Evolutionary conservation across 2,113 vertebrate species (phyloP).

Genomic region (Nipponia nippon): DNA sequence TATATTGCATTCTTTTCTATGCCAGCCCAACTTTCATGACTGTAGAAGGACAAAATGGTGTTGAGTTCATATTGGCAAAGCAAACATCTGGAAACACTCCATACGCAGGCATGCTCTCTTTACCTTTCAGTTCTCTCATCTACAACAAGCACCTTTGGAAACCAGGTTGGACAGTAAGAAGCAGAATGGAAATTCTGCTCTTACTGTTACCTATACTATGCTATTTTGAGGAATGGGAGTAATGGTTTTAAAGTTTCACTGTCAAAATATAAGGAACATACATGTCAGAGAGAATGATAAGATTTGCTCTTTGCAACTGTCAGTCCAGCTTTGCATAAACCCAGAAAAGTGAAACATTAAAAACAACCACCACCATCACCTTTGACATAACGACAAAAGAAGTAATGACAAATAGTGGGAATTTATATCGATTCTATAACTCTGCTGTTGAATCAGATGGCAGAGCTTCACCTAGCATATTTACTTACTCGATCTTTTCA

Average conservation of each 20-base stretch:
- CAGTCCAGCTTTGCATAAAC: conserved; percentile 74
- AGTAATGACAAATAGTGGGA: background rate
- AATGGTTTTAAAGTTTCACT: conserved; percentile 81
- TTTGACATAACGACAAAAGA: background rate
- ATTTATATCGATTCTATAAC: background rate
- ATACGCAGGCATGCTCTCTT: background rate
- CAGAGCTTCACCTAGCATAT: background rate
- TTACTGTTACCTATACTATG: conserved; percentile 63
- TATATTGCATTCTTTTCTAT: background rate
- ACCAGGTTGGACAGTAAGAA: background rate
- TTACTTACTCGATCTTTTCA: background rate
- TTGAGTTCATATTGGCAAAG: background rate
- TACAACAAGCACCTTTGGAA: background rate
- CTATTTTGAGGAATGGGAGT: conserved; percentile 76
- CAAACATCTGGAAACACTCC: background rate
- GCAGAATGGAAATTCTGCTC: background rate
- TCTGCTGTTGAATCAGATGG: background rate
- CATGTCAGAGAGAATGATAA: conserved; percentile 80
- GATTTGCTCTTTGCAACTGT: conserved; percentile 76
- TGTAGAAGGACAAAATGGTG: background rate
- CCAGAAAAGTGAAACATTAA: conserved; percentile 54
- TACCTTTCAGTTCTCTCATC: background rate
- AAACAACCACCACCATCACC: background rate
- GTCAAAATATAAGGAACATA: conserved; percentile 75
- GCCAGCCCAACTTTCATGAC: background rate